A percentile compares a stretch with the other conserved stretches of the same genome.
Conservation (phyloP, 2,888 invertebrate genomes). For the Cinara cedri region DNA sequence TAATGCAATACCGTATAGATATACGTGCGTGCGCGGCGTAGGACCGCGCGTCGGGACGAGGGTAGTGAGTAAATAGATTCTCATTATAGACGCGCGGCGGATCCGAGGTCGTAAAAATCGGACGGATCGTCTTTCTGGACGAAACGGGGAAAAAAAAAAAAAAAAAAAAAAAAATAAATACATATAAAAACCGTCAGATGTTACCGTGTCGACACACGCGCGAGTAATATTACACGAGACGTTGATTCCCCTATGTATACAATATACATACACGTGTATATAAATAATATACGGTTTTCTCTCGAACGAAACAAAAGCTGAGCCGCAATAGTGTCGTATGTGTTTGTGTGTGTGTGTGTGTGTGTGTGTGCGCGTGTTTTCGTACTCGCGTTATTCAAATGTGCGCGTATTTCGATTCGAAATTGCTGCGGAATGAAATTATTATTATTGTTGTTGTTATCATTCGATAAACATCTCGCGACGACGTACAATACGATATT, state of each 20-base stretch:
- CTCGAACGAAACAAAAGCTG: background rate
- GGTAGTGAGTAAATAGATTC: conserved; percentile 43
- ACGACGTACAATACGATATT: too few species aligned
- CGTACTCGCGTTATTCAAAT: too few species aligned
- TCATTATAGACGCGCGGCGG: conserved; percentile 39
- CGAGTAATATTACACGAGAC: background rate
- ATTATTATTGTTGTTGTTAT: too few species aligned
- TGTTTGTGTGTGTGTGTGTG: background rate
- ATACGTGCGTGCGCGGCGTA: too few species aligned
- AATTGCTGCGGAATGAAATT: too few species aligned
- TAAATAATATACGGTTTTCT: background rate
- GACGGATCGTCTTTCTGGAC: background rate
- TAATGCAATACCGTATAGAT: conserved; percentile 40
- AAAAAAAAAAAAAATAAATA: background rate
- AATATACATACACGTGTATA: background rate
- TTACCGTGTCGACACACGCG: conserved; percentile 12
- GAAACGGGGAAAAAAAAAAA: conserved; percentile 11
- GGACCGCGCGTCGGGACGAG: background rate
- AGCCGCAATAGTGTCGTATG: background rate
- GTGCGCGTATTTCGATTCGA: background rate
- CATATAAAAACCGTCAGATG: conserved; percentile 22
- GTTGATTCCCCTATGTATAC: background rate
- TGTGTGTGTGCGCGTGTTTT: too few species aligned
- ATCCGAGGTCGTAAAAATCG: conserved; percentile 39
- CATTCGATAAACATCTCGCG: too few species aligned